These are phyloP conservation scores for Cephus pulcher DNA, from an alignment of 2,888 invertebrate genomes.

Conservation along the genomic window DNA sequence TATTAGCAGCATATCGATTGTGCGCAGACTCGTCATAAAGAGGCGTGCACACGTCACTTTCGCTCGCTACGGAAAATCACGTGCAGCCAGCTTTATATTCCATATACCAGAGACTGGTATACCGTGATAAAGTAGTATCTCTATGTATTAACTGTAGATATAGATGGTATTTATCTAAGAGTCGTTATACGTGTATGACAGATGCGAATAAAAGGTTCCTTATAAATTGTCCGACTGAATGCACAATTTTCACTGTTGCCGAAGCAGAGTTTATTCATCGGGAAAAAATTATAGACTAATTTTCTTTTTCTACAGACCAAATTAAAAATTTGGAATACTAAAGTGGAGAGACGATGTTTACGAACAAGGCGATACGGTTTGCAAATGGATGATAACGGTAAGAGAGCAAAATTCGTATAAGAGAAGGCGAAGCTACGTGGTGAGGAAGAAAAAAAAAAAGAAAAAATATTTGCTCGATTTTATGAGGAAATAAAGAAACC, in stretches of 20 bases:
- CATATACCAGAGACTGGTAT: neutral
- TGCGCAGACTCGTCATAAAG: neutral
- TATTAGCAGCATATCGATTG: neutral
- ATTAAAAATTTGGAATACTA: neutral
- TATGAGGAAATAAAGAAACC: conserved; percentile 1
- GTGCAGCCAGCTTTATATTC: neutral
- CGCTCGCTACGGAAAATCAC: neutral
- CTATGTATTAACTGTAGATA: too few relatives aligned
- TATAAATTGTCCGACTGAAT: neutral
- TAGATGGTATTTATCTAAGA: neutral
- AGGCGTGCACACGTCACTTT: neutral
- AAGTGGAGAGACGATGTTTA: neutral
- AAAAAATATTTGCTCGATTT: conserved; percentile 1
- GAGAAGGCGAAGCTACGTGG: neutral
- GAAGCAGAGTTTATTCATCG: neutral
- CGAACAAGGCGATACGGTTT: neutral
- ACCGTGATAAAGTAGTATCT: neutral
- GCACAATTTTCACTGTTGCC: neutral
- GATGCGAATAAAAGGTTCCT: neutral
- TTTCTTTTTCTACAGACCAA: neutral
- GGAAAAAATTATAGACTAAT: neutral
- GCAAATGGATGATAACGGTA: neutral
- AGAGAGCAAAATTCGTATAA: neutral
- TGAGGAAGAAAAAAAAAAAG: neutral
- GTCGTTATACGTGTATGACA: neutral